A percentile compares a stretch with the other conserved stretches of the same genome.
Evolutionary conservation across 2,888 invertebrate species (phyloP).

Genomic region (Drosophila leonis): DNA sequence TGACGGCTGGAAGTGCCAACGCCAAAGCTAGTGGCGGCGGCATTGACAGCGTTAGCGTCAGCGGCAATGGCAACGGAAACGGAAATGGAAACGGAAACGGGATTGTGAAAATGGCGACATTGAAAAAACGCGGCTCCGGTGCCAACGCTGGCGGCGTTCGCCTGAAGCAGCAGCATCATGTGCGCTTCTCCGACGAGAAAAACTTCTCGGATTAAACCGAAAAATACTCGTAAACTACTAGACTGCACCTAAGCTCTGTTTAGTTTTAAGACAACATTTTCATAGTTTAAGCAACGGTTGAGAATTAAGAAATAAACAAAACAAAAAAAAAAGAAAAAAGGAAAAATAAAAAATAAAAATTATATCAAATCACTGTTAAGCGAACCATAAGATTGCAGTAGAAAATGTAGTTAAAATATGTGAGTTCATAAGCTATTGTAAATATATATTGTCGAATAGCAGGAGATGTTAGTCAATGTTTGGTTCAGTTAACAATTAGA

Average conservation of each 20-base stretch:
- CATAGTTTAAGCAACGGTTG: constrained; percentile 33
- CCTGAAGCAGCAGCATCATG: constrained; percentile 82
- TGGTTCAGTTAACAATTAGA: constrained; percentile 62
- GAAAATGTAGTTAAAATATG: constrained; percentile 45
- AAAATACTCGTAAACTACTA: constrained; percentile 71
- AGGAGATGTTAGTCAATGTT: constrained; percentile 62
- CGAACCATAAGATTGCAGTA: constrained; percentile 24
- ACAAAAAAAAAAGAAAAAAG: not conserved
- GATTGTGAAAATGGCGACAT: constrained; percentile 63
- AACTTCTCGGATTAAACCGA: constrained; percentile 80
- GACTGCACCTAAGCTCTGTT: constrained; percentile 82
- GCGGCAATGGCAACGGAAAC: constrained; percentile 8
- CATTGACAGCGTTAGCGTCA: constrained; percentile 37
- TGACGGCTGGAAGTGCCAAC: constrained; percentile 50
- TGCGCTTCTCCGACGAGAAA: constrained; percentile 83
- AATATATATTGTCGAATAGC: constrained; percentile 26
- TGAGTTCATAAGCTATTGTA: constrained; percentile 30
- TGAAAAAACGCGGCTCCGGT: constrained; percentile 42
- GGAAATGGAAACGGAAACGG: constrained; percentile 49
- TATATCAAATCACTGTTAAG: constrained; percentile 33
- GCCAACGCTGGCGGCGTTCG: constrained; percentile 35
- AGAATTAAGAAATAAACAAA: constrained; percentile 25
- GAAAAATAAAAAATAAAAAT: constrained; percentile 7
- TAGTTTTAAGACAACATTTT: constrained; percentile 48
- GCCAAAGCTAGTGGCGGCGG: constrained; percentile 40